Base-by-base conservation (phyloP, 2,113 vertebrate genomes). In the Tilapia sparmanii region DNA sequence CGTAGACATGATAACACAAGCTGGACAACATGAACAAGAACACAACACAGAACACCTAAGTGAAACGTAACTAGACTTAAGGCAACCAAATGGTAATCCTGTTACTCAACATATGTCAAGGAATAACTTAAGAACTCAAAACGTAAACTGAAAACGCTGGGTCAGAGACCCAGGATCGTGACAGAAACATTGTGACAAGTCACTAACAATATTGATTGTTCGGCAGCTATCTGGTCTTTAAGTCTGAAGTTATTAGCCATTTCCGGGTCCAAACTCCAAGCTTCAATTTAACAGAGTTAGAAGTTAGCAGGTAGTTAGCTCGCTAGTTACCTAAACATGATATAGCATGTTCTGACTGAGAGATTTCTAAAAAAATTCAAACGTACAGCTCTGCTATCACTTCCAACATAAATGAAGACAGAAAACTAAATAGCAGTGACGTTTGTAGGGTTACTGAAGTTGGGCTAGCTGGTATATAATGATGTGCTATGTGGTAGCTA, bases 101-200 rank as follows among this genome's bases (percentile, higher is more conserved):
- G 57, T 61, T 61, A 61, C 29, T 61, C 57, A 61, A 61, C 29
- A 61, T 61, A 4, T 33, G 16, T 61, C 57, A 61, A 61, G 2
- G 57, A 61, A 61, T 31, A 31, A 31, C 26, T 61, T 10, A 61
- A 61, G 22, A 55, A 26, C 22, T 13, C 22, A 13, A 55, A 55
- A 55, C 6, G 15, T 18, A 61, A 61, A 31, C 57, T 61, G 57
- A 61, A 61, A 61, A 31, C 15, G 2, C 2, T 61, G 26, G 0
- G 15, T 61, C 0, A 31, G 15, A 61, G 57, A 1, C 57, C 57
- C 8, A 31, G 1, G 15, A 59, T 59, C 3, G 5, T 31, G 57
- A 61, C 15, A 61, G 82, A 89, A 92, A 92, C 61, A 89, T 57
- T 84, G 45, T 66, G 71, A 91, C 91, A 80, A 81, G 80, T 88